Base-by-base conservation (phyloP, 1,140 invertebrate genomes). In the Cydia pomonella region DNA sequence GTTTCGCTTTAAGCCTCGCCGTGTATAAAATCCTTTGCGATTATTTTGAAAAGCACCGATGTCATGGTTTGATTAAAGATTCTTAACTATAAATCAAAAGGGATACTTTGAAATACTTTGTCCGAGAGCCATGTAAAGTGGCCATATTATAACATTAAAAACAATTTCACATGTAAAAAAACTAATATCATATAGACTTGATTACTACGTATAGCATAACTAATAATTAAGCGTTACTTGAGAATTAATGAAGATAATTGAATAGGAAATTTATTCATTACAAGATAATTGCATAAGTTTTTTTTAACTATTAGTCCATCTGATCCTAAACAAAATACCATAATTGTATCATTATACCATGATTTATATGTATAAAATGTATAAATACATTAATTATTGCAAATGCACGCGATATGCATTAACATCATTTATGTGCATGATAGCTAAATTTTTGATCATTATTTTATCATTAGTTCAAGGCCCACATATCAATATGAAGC, bases 61-160 rank as follows among this genome's bases (percentile, higher is more conserved):
- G 64, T 69, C 64, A 69, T 69, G 29, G 33, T 38, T 69, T 38
- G 33, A 69, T 69, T 23, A n/a, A 33, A 69, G 64, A 69, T 69
- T 69, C 64, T 69, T 41, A 69, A 69, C 64, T 33, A 38, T 41
- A 27, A 29, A 9, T 29, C 64, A 69, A 41, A 69, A 33, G 6
- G 21, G 7, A 18, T 59, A 38, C 7, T 66, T 29, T 33, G 27
- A 66, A 66, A 63, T 64, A 18, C 16, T 33, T 59, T 59, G 53
- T 69, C 16, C 64, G 5, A 69, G n/a, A 23, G 29, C 64, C 33
- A 69, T 69, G 29, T 69, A 69, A 69, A 69, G 64, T 41, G 64
- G 64, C 18, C 27, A n/a, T 16, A 38, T 12, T 13, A 1, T 7
- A 18, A 33, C 6, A n/a, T 66, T 38, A 66, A 69, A 69, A n/a